Percentiles rank a stretch among this genome's conserved stretches.
Conservation (phyloP, 1,140 invertebrate genomes). For the Formica selysi region DNA sequence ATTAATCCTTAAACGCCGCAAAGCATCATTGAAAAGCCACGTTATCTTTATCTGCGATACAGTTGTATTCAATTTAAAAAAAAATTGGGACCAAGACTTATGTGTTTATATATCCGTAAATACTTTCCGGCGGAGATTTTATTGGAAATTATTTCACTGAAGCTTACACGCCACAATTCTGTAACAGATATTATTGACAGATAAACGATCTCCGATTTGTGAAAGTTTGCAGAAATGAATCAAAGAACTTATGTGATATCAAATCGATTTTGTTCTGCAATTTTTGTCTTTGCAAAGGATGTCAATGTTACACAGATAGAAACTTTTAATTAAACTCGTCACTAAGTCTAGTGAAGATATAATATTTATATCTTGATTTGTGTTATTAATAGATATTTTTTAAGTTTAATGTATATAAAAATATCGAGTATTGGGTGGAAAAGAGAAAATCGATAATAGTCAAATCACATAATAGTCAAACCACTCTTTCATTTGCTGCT, state of each 20-base stretch:
- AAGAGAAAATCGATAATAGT: not conserved
- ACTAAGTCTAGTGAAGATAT: not conserved
- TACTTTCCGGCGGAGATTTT: not conserved
- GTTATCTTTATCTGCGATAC: too few species aligned
- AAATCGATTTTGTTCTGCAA: conserved; percentile 5
- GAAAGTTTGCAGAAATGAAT: not conserved
- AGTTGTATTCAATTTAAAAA: conserved; percentile 33
- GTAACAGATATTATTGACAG: conserved; percentile 39
- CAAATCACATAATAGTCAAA: conserved; percentile 3
- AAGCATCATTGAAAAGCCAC: conserved; percentile 20
- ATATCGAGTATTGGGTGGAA: conserved; percentile 9
- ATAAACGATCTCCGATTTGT: not conserved
- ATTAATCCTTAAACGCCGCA: conserved; percentile 39
- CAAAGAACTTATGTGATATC: not conserved
- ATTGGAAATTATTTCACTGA: conserved; percentile 23
- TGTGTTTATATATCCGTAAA: not conserved
- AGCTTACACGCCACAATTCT: not conserved
- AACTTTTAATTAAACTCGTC: conserved; percentile 29
- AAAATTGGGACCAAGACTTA: not conserved
- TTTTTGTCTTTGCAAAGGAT: not conserved
- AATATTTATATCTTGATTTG: conserved; percentile 29
- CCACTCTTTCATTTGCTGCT: conserved; percentile 16
- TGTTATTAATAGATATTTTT: conserved; percentile 13
- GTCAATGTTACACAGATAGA: not conserved
- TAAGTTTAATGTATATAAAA: not conserved